Conservation (phyloP, 2,888 invertebrate genomes). For the Melanostoma mellinum region DNA sequence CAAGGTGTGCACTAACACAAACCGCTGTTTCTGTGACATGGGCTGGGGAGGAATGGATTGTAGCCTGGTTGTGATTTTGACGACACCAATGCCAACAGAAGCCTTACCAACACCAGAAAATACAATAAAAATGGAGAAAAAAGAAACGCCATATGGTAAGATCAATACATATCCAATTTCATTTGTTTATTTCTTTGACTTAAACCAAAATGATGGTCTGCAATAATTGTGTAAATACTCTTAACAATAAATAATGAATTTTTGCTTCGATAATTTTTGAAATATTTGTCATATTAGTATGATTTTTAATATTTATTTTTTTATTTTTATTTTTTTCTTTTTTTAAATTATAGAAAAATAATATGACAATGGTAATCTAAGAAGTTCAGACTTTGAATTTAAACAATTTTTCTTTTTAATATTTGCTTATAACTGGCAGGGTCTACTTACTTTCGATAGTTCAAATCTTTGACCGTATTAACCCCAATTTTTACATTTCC, state of each 20-base stretch:
- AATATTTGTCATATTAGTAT: no score
- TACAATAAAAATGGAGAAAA: conserved; percentile 89
- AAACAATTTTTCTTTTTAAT: conserved; percentile 33
- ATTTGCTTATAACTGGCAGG: conserved; percentile 48
- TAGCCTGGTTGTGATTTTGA: conserved; percentile 88
- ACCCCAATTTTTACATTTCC: no score
- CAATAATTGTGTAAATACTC: neutral
- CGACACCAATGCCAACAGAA: conserved; percentile 84
- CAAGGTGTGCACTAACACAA: conserved; percentile 95
- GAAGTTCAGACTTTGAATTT: conserved; percentile 43
- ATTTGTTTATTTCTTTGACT: conserved; percentile 25
- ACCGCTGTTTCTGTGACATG: conserved; percentile 94
- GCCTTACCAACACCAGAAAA: conserved; percentile 84
- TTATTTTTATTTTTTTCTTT: neutral
- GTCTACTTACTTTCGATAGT: conserved; percentile 70
- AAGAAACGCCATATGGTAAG: conserved; percentile 97
- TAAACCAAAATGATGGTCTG: neutral
- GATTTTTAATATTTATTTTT: neutral
- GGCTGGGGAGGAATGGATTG: conserved; percentile 96
- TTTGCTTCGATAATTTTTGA: no score
- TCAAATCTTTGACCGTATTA: neutral
- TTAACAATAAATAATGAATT: conserved; percentile 3
- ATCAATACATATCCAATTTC: conserved; percentile 46
- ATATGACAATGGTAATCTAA: conserved; percentile 76
- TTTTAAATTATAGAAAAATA: conserved; percentile 15